Base-by-base conservation (phyloP, 2,113 vertebrate species). In the Chlorodrepanis virens region DNA sequence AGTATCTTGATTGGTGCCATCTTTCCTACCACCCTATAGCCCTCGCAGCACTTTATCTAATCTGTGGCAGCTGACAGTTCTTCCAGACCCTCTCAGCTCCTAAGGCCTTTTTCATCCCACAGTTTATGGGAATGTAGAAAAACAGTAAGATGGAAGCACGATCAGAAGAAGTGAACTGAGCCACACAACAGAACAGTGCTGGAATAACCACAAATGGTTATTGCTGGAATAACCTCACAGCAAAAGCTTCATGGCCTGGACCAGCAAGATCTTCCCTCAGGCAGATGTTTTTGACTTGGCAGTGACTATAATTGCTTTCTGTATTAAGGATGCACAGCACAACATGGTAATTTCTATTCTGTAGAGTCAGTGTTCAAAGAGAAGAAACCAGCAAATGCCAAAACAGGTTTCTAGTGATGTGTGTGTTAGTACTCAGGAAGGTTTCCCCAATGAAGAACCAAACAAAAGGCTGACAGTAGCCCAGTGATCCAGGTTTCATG, bases 221-320 rank as follows among this genome's bases (percentile, higher is more conserved):
- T 24, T 35, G 33, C 33, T 24, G 56, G 56, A 59, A 57, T 59
- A 59, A 35, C 63, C 64, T 89, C 47, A 37, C 29, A 83, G 44
- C 10, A 70, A 39, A 29, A 61, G 5, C 39, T 84, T 70, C 63
- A 42, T 9, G 22, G 11, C 31, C 39, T 0, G 0, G 27, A 52
- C 33, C 68, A 83, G 64, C n/a, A 80, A 90, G 67, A 33, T 65
- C 64, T 80, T 85, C 67, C 56, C 25, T 70, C 29, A 67, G 63
- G 76, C 71, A 93, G 67, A 61, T 44, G 64, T 27, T 79, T 94
- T 68, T 29, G 20, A 67, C n/a, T 59, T 91, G 61, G 40, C 63
- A 89, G 39, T 47, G 75, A 37, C 54, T 65, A 56, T 65, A 80
- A 88, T 74, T 90, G 63, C 64, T 79, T 89, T 59, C 70, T 78